phyloP scores from a whole-genome alignment of 2,888 invertebrate genomes.

The Agrilus biguttatus region DNA sequence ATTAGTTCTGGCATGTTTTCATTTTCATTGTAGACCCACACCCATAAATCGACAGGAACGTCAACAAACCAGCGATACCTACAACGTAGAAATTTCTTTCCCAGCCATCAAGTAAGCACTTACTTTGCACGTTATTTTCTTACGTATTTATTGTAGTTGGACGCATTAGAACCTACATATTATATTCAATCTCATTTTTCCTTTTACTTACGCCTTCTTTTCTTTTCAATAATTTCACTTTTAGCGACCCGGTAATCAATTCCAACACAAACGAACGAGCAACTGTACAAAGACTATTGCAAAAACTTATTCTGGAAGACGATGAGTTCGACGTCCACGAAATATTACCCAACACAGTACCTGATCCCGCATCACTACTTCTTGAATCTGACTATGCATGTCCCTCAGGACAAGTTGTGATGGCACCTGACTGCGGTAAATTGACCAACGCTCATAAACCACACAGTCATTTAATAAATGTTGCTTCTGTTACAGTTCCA shows the following conservation, averaged over 20 bases:
- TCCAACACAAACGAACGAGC: slow-evolving; percentile 78
- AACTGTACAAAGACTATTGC: slow-evolving; percentile 67
- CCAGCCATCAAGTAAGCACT: slow-evolving; percentile 76
- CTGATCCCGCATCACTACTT: slow-evolving; percentile 77
- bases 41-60: slow-evolving; percentile 52
- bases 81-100: slow-evolving; percentile 83
- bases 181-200: slow-evolving; percentile 1
- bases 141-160: slow-evolving; percentile 3
- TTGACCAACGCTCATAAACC: slow-evolving; percentile 4
- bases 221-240: slow-evolving; percentile 3
- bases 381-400: slow-evolving; percentile 89
- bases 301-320: slow-evolving; percentile 82
- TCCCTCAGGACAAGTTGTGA: slow-evolving; percentile 83
- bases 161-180: slow-evolving; percentile 1
- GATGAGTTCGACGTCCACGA: slow-evolving; percentile 88
- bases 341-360: slow-evolving; percentile 85
- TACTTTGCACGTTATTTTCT: slow-evolving; percentile 5
- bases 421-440: slow-evolving; percentile 84
- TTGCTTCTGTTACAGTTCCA: slow-evolving; percentile 44
- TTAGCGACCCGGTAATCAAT: slow-evolving; percentile 79
- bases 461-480: no score
- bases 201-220: slow-evolving; percentile 2
- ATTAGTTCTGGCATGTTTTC: slow-evolving; percentile 26
- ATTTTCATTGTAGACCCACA: slow-evolving; percentile 50
- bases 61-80: slow-evolving; percentile 79